Evolutionary conservation across 1,140 invertebrate genomes (phyloP).

Genomic region (Wasmannia auropunctata): DNA sequence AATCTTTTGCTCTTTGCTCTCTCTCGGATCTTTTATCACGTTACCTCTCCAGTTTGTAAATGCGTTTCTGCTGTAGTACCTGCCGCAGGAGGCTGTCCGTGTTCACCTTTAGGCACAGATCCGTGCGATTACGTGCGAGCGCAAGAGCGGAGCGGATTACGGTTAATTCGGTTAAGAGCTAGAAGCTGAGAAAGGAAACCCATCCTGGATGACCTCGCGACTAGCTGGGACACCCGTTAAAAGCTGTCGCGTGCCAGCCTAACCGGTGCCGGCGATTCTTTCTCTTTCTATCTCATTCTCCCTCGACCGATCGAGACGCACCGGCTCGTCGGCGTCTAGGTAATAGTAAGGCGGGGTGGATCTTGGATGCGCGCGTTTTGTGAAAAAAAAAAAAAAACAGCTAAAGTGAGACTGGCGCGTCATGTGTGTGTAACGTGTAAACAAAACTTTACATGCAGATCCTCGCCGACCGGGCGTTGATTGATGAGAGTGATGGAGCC

Average conservation of each 20-base stretch:
- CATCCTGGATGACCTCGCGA: slow-evolving; percentile 68
- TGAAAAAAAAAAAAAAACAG: background rate
- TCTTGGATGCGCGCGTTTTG: background rate
- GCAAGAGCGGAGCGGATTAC: slow-evolving; percentile 67
- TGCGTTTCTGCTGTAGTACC: slow-evolving; percentile 8
- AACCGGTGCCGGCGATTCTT: slow-evolving; percentile 17
- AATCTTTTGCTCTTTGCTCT: background rate
- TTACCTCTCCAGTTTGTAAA: slow-evolving; percentile 43
- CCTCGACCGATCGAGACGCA: slow-evolving; percentile 5
- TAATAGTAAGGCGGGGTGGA: background rate
- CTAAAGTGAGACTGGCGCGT: slow-evolving; percentile 17
- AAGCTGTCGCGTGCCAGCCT: slow-evolving; percentile 39
- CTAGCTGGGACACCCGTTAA: slow-evolving; percentile 48
- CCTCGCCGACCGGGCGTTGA: slow-evolving; percentile 97
- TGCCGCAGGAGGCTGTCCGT: slow-evolving; percentile 15
- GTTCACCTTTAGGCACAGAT: slow-evolving; percentile 47
- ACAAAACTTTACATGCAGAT: slow-evolving; percentile 93
- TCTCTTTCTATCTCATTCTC: slow-evolving; percentile 9
- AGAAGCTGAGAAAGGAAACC: slow-evolving; percentile 72
- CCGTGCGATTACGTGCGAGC: slow-evolving; percentile 64
- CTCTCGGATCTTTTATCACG: background rate
- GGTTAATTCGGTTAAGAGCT: slow-evolving; percentile 71
- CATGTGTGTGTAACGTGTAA: slow-evolving; percentile 62
- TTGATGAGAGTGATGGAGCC: slow-evolving; percentile 98
- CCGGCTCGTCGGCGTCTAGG: background rate